Conservation (phyloP, 2,888 invertebrate genomes). For the Idaea dimidiata region DNA sequence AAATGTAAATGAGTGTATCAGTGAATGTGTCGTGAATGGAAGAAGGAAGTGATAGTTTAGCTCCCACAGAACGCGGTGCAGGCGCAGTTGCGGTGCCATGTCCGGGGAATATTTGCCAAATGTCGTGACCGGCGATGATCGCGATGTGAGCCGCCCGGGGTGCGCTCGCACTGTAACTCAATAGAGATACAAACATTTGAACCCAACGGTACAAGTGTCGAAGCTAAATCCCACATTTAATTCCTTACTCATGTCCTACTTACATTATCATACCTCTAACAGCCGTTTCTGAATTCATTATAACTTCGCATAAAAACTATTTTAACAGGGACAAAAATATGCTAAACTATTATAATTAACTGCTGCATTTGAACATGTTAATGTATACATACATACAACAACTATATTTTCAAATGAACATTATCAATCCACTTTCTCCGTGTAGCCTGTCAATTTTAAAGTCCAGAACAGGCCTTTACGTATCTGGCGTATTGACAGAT, state of each 20-base stretch:
- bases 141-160: constrained; percentile 76
- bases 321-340: not conserved
- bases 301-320: not conserved
- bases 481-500: constrained; percentile 21
- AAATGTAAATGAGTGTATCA: not conserved
- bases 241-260: constrained; percentile 37
- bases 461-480: constrained; percentile 18
- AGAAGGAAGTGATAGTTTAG: constrained; percentile 75
- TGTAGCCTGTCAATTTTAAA: constrained; percentile 20
- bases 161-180: constrained; percentile 62
- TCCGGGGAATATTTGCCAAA: constrained; percentile 76
- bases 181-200: constrained; percentile 74
- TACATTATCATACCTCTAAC: not conserved
- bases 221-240: constrained; percentile 57
- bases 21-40: constrained; percentile 61
- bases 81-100: constrained; percentile 42
- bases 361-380: not conserved
- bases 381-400: constrained; percentile 5
- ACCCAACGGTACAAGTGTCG: constrained; percentile 72
- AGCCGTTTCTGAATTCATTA: not conserved
- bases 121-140: constrained; percentile 78
- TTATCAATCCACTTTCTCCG: constrained; percentile 20
- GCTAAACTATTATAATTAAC: constrained; percentile 7
- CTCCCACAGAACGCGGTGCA: constrained; percentile 59
- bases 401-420: constrained; percentile 9